phyloP scores from a whole-genome alignment of 1,140 invertebrate species.

The Dryas iulia region DNA sequence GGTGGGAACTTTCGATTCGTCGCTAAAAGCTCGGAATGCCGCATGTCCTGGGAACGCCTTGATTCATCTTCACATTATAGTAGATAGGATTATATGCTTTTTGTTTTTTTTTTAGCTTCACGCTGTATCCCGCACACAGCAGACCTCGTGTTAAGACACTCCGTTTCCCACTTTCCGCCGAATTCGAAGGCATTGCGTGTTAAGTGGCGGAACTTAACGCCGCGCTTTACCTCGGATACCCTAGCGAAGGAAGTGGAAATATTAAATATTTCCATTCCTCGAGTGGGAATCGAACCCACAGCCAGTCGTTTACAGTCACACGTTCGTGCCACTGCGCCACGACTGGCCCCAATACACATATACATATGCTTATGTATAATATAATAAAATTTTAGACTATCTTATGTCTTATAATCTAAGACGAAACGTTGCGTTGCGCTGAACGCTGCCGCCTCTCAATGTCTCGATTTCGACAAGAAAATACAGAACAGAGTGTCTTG shows the following conservation, averaged over 20 bases:
- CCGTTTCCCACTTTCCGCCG: neutral
- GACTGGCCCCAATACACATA: no score
- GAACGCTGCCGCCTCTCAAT: no score
- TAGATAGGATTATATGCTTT: neutral
- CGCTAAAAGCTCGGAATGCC: slow-evolving; percentile 44
- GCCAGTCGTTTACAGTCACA: no score
- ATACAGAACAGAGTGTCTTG: no score
- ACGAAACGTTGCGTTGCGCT: no score
- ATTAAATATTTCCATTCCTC: neutral
- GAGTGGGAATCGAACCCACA: neutral
- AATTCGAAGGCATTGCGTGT: neutral
- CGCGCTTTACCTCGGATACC: neutral
- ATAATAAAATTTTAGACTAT: no score
- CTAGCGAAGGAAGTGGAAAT: neutral
- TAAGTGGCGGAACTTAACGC: neutral
- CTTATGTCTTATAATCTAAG: no score
- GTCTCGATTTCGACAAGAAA: no score
- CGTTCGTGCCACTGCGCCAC: no score
- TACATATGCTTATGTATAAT: no score
- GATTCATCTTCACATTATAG: neutral
- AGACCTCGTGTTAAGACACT: neutral
- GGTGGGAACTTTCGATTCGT: slow-evolving; percentile 53
- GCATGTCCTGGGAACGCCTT: slow-evolving; percentile 41
- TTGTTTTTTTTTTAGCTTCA: no score
- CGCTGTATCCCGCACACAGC: no score